These are phyloP conservation scores for Cephalophus harveyi DNA, from an alignment of 2,113 vertebrate species.

Conservation along the genomic window DNA sequence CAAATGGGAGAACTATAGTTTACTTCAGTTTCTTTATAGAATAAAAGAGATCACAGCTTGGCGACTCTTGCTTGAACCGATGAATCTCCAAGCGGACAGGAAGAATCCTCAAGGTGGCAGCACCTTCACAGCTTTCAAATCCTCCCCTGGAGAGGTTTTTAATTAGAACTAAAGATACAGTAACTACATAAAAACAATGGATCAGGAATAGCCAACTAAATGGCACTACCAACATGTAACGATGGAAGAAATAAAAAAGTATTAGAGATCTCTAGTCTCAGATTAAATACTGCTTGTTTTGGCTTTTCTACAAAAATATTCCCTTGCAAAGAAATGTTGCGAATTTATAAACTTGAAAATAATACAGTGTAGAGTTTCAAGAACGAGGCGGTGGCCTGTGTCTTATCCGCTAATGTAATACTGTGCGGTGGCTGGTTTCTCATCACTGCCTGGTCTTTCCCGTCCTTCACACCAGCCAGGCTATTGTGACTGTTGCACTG, in stretches of 20 bases:
- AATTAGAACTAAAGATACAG: constrained; percentile 21
- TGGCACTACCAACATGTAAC: background rate
- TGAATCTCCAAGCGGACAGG: background rate
- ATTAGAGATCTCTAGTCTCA: background rate
- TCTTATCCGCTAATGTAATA: background rate
- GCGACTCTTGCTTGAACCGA: background rate
- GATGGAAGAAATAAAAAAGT: background rate
- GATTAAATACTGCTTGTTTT: background rate
- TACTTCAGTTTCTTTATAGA: background rate
- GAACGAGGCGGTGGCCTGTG: background rate
- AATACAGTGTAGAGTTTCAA: background rate
- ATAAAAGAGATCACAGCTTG: background rate
- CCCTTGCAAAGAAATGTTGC: background rate
- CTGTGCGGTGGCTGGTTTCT: background rate
- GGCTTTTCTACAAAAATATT: background rate
- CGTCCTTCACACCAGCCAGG: background rate
- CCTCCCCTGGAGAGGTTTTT: background rate
- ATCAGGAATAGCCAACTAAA: background rate
- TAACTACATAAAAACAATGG: background rate
- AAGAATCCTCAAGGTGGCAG: constrained; percentile 79
- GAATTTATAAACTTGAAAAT: background rate
- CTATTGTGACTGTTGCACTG: background rate
- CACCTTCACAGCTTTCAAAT: constrained; percentile 71
- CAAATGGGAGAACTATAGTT: background rate
- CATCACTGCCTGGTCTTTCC: background rate